Evolutionary conservation across 2,113 vertebrate species (phyloP).

Genomic region (Dipodomys merriami): DNA sequence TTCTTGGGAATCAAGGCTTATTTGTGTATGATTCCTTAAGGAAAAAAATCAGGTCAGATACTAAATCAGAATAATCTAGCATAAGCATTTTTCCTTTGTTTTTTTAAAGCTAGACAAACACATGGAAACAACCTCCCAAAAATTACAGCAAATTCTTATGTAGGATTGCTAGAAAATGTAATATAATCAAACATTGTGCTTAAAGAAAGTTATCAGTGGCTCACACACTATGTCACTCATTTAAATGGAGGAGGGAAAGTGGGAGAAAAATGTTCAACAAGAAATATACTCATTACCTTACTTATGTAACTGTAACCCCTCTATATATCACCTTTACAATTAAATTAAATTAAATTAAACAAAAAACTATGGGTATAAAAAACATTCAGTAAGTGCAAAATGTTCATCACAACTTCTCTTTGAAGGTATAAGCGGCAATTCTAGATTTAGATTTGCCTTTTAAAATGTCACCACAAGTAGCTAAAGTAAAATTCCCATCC

Average conservation of each 20-base stretch:
- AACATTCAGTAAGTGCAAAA: not conserved
- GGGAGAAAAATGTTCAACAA: not conserved
- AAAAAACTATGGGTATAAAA: not conserved
- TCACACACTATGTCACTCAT: not conserved
- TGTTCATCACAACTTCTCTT: not conserved
- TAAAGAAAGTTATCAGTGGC: constrained; percentile 1
- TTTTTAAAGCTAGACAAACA: not conserved
- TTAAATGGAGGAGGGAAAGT: too few species aligned
- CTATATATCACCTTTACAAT: too few species aligned
- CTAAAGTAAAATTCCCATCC: not conserved
- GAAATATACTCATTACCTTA: too few species aligned
- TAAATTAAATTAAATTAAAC: too few species aligned
- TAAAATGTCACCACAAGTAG: not conserved
- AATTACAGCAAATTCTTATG: not conserved
- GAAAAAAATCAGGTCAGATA: constrained; percentile 26
- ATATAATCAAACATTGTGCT: not conserved
- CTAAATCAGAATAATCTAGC: not conserved
- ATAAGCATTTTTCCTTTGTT: not conserved
- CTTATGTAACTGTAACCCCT: too few species aligned
- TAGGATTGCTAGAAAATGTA: not conserved
- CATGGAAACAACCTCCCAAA: not conserved
- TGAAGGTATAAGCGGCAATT: not conserved
- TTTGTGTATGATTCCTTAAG: constrained; percentile 3
- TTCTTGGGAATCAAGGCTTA: constrained; percentile 77
- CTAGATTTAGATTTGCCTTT: not conserved